Evolutionary conservation across 2,797 vertebrate species (phyloP).

Genomic region (Halcyon leucocephala): DNA sequence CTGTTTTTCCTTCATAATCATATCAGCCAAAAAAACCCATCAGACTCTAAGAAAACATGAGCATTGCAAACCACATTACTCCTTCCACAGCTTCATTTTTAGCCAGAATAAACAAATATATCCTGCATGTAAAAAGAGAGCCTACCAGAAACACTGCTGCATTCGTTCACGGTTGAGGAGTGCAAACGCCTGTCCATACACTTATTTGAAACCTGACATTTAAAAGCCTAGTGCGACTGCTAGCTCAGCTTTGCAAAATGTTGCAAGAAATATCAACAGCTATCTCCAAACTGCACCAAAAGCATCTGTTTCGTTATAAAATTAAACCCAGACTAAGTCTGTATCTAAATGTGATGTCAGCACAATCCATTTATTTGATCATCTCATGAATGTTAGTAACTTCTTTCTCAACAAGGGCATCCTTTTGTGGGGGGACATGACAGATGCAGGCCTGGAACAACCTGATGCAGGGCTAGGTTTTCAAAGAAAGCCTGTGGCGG

Average conservation of each 20-base stretch:
- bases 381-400: not conserved
- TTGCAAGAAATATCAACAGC: not conserved
- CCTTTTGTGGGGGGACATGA: not conserved
- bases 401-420: not conserved
- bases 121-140: not conserved
- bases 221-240: fast-evolving
- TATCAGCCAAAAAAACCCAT: not conserved
- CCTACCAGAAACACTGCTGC: not conserved
- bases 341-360: not conserved
- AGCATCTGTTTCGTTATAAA: not conserved
- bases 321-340: not conserved
- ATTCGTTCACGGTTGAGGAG: not conserved
- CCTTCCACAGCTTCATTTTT: not conserved
- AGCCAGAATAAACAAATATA: not conserved
- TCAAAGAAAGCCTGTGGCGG: not conserved
- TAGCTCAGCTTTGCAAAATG: not conserved
- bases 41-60: not conserved
- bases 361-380: not conserved
- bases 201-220: not conserved
- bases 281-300: not conserved
- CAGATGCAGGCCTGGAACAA: fast-evolving
- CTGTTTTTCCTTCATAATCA: not conserved
- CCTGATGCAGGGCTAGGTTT: not conserved
- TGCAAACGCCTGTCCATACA: not conserved
- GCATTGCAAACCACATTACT: not conserved